A percentile compares a stretch with the other conserved stretches of the same genome.
Conservation (phyloP, 2,113 vertebrate genomes). For the Malaclemys terrapin region DNA sequence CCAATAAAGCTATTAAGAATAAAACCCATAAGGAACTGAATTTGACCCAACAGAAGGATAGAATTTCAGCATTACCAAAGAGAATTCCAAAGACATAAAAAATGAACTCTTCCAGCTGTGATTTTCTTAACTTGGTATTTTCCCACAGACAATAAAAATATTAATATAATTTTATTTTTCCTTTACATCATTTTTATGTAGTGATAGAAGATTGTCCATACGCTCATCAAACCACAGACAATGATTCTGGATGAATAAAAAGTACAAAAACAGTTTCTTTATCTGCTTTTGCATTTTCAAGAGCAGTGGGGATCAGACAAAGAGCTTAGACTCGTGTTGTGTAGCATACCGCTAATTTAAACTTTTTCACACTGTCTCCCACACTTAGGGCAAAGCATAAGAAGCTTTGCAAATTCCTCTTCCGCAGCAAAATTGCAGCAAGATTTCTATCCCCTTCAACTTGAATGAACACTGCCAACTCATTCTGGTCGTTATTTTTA, state of each 20-base stretch:
- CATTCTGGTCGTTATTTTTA: slow-evolving; percentile 61
- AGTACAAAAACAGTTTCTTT: neutral
- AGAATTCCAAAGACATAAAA: slow-evolving; percentile 9
- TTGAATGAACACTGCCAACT: slow-evolving; percentile 28
- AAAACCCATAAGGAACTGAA: slow-evolving; percentile 7
- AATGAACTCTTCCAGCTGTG: neutral
- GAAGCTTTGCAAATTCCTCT: slow-evolving; percentile 43
- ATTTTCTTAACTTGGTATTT: slow-evolving; percentile 18
- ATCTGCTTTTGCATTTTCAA: neutral
- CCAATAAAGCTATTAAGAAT: neutral
- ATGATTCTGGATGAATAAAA: slow-evolving; percentile 32
- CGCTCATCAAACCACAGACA: neutral
- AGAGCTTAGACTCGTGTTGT: neutral
- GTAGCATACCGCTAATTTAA: neutral
- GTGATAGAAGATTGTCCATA: slow-evolving; percentile 13
- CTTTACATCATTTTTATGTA: slow-evolving; percentile 50
- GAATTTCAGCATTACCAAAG: neutral
- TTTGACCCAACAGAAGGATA: neutral
- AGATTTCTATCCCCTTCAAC: slow-evolving; percentile 13
- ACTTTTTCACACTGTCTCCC: slow-evolving; percentile 20
- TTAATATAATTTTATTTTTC: slow-evolving; percentile 58
- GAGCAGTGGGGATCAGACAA: neutral
- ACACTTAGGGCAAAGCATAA: neutral
- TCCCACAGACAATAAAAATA: slow-evolving; percentile 47
- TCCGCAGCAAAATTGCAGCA: slow-evolving; percentile 13